These are phyloP conservation scores for Stictocephala bisonia DNA, from an alignment of 2,888 invertebrate species.

Conservation along the genomic window DNA sequence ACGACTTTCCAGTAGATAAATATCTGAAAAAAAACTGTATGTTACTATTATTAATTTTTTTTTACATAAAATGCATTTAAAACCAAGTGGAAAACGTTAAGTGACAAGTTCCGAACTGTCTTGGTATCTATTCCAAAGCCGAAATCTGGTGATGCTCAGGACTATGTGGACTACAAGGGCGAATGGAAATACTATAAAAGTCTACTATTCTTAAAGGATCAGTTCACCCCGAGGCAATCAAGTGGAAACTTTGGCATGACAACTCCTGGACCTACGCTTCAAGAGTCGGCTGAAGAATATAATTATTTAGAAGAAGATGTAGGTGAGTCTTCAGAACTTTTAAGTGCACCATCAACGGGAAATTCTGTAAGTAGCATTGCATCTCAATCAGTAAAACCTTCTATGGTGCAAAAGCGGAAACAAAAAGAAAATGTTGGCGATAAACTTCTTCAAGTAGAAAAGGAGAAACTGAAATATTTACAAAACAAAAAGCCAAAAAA, in stretches of 20 bases:
- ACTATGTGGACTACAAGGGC: neutral
- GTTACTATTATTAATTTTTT: neutral
- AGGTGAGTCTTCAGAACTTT: constrained; percentile 14
- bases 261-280: neutral
- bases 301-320: constrained; percentile 1
- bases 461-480: constrained; percentile 7
- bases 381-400: neutral
- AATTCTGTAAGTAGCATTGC: neutral
- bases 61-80: neutral
- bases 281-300: constrained; percentile 19
- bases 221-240: constrained; percentile 22
- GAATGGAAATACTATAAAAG: constrained; percentile 27
- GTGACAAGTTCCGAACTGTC: neutral
- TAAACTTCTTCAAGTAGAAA: neutral
- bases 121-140: neutral
- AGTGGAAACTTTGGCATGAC: constrained; percentile 27
- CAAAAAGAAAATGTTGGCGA: neutral
- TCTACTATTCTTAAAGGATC: constrained; percentile 19
- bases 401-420: constrained; percentile 4
- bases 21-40: neutral
- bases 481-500: constrained; percentile 1
- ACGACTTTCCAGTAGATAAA: constrained; percentile 1
- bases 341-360: neutral
- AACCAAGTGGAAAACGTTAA: neutral
- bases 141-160: neutral